phyloP scores from a whole-genome alignment of 2,888 invertebrate species.

The Deilephila porcellus region DNA sequence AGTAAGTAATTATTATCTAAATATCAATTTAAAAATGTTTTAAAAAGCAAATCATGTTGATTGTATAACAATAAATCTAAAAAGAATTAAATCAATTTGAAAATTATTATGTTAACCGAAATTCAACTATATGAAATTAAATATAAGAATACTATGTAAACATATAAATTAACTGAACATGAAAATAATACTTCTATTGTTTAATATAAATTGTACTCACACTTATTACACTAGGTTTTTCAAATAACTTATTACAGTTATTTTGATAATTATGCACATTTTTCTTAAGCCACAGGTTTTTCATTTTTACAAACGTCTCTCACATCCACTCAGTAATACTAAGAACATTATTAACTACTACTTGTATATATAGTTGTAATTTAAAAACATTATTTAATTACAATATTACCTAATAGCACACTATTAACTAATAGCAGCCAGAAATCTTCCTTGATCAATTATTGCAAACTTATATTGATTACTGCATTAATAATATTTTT shows the following conservation, averaged over 20 bases:
- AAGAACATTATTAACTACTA: constrained; percentile 43
- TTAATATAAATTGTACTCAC: background rate
- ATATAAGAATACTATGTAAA: no score
- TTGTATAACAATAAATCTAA: no score
- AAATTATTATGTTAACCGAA: no score
- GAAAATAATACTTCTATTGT: background rate
- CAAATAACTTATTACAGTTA: background rate
- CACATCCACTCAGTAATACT: constrained; percentile 44
- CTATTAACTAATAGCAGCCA: constrained; percentile 64
- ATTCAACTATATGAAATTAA: no score
- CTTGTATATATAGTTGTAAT: constrained; percentile 61
- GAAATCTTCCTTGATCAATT: constrained; percentile 38
- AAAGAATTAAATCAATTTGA: no score
- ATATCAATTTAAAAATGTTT: no score
- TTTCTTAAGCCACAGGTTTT: constrained; percentile 28
- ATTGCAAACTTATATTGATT: constrained; percentile 33
- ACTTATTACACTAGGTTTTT: background rate
- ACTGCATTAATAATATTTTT: constrained; percentile 9
- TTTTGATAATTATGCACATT: constrained; percentile 21
- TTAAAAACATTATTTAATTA: constrained; percentile 64
- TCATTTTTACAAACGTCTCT: constrained; percentile 28
- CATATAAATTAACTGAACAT: no score
- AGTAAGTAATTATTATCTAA: no score
- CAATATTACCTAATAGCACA: constrained; percentile 55
- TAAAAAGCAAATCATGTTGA: no score